Evolutionary conservation across 2,797 vertebrate genomes (phyloP), one percentile per base, ranked within the genome.

Genomic region (Gambelia wislizenii): DNA sequence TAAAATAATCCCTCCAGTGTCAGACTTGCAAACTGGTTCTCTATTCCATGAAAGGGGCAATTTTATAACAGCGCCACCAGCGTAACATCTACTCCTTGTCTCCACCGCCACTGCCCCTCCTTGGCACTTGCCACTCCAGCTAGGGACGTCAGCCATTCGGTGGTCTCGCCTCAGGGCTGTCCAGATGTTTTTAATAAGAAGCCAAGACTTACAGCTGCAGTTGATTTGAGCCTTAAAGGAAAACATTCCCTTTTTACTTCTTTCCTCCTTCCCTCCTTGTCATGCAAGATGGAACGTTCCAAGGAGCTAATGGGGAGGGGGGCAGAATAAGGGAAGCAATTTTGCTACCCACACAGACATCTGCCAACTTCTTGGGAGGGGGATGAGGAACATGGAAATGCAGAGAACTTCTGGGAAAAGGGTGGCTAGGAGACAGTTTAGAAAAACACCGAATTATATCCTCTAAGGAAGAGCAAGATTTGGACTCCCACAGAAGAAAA

Each of bases 181-280:
- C 78, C 90, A 88, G 83, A 85, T 91, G 90, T 85, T 91, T 77
- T 64, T 67, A 56, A 91, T 91, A 87, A 85, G 78, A 25, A 39
- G 39, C 78, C 72, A 81, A 88, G 90, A 59, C 25, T 64, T 76
- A 54, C 90, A 91, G 90, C 87, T 91, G 90, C 16, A 88, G 47
- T 77, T 70, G 18, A 91, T 91, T 91, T 88, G 59, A 80, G 78
- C 25, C 59, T 82, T 81, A 82, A 86, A 76, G 74, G 83, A 83
- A n/a, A 83, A 85, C 8, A 56, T 59, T 76, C 69, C 47, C 70
- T 59, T 27, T 76, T 69, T 20, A 47, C 39, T 39, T 30, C 70
- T 20, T 25, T 8, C 16, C 36, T 1, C 33, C n/a, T 33, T 20
- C 36, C 54, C n/a, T 5, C 9, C 44, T 39, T 16, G 72, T 8